These are phyloP conservation scores for Alcis repandata DNA, from an alignment of 2,888 invertebrate genomes.

Conservation along the genomic window DNA sequence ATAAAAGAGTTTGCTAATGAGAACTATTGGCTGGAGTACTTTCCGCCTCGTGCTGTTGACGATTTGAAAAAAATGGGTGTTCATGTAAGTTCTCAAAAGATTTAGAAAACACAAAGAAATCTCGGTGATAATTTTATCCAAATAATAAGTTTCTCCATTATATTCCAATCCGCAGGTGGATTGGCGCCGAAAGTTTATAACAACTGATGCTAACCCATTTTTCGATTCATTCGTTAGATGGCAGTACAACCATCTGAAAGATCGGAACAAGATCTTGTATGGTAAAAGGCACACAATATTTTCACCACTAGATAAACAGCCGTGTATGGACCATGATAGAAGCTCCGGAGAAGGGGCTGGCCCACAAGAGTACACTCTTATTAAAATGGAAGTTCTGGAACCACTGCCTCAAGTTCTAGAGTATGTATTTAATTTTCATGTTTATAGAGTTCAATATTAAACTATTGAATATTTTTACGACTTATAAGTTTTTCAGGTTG, in stretches of 20 bases:
- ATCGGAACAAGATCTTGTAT: slow-evolving; percentile 96
- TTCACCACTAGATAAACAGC: slow-evolving; percentile 98
- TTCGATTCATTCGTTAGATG: slow-evolving; percentile 99
- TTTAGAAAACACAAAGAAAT: no score
- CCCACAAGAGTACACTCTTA: slow-evolving; percentile 98
- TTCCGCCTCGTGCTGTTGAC: slow-evolving; percentile 95
- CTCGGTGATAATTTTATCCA: no score
- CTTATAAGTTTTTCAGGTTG: slow-evolving; percentile 68
- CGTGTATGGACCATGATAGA: slow-evolving; percentile 99
- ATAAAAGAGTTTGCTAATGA: slow-evolving; percentile 97
- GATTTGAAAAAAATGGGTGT: slow-evolving; percentile 96
- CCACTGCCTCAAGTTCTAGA: slow-evolving; percentile 91
- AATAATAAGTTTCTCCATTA: no score
- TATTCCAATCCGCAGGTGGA: slow-evolving; percentile 94
- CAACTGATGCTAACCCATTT: slow-evolving; percentile 98
- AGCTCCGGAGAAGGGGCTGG: slow-evolving; percentile 98
- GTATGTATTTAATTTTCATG: slow-evolving; percentile 71
- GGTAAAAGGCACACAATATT: slow-evolving; percentile 99
- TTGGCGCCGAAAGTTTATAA: slow-evolving; percentile 99
- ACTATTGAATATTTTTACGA: slow-evolving; percentile 8
- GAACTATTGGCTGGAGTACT: slow-evolving; percentile 97
- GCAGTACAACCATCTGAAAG: slow-evolving; percentile 96
- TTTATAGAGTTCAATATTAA: background rate
- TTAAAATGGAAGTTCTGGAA: slow-evolving; percentile 95
- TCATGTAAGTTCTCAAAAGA: slow-evolving; percentile 88